Evolutionary conservation across 2,113 vertebrate genomes (phyloP), one percentile per base, ranked within the genome.

Genomic region (Nothoprocta perdicaria): DNA sequence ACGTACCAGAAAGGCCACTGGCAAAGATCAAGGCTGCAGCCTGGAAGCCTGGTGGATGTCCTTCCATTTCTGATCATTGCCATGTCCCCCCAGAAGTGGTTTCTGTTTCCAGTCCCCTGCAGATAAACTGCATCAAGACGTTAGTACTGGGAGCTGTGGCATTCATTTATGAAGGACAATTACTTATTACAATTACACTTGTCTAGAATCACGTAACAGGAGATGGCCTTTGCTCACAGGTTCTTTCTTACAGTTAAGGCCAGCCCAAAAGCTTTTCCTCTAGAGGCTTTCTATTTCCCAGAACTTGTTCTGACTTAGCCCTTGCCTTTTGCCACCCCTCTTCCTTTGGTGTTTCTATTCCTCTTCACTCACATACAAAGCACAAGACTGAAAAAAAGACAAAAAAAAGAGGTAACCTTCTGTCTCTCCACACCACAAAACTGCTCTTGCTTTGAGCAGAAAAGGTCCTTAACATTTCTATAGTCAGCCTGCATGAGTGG

Each of bases 41-140:
- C 18, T 35, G 52, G 31, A 45, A 84, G 78, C 71, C 71, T 88
- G 67, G 53, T 81, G 84, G 45, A 62, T 80, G 81, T 77, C 78
- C 88, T 43, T 66, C 58, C 60, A 45, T 81, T 84, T 80, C 86
- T 77, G 79, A 23, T 55, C 77, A 43, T 78, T 82, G 74, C 69
- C 40, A 0, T 81, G 53, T 60, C 66, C 88, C 67, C 53, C 71
- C 71, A 86, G 74, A 53, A 80, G 77, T 74, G 61, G n/a, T 60
- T 92, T 88, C 62, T 93, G 83, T 86, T 92, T 57, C 53, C 58
- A 69, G 35, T 13, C n/a, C 83, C 62, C 50, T 76, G 58, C 83
- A 81, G 80, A 75, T 61, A 33, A 14, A 43, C n/a, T 79, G 74
- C 74, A 65, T 40, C 18, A 40, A 31, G 58, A 24, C 67, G 22